Conservation (phyloP, 2,888 invertebrate genomes). For the Thelaira solivaga region DNA sequence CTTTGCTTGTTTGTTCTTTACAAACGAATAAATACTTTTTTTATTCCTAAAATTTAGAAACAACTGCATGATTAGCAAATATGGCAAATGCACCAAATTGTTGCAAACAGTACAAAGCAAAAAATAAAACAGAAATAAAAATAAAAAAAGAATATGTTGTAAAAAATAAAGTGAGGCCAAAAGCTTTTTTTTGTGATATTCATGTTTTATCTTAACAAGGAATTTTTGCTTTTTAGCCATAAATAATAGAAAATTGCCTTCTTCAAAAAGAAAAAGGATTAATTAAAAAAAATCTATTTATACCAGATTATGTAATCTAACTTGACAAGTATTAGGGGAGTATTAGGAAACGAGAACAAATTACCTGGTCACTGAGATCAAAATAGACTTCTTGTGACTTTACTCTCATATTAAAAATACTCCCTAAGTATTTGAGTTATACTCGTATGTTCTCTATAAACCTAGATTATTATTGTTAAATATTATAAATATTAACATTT, state of each 20-base stretch:
- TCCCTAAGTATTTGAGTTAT: too few species aligned
- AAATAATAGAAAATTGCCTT: neutral
- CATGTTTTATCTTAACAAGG: constrained; percentile 17
- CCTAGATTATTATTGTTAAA: too few species aligned
- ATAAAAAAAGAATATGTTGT: neutral
- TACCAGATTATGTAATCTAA: too few species aligned
- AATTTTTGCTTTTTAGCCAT: neutral
- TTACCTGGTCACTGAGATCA: too few species aligned
- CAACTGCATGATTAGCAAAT: constrained; percentile 20
- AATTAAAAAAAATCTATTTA: neutral
- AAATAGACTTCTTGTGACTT: too few species aligned
- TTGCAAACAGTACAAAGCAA: constrained; percentile 2
- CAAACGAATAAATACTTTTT: neutral
- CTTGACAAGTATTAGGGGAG: too few species aligned
- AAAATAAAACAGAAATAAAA: too few species aligned
- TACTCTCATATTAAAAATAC: too few species aligned
- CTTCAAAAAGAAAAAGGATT: neutral
- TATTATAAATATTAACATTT: too few species aligned
- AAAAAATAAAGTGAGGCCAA: neutral
- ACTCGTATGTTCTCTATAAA: too few species aligned
- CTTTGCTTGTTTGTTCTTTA: neutral
- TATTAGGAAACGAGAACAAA: too few species aligned
- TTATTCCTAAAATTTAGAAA: constrained; percentile 33
- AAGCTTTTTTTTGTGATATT: neutral
- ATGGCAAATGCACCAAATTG: constrained; percentile 25